phyloP scores from a whole-genome alignment of 2,113 vertebrate genomes.

The Pedionomus torquatus region DNA sequence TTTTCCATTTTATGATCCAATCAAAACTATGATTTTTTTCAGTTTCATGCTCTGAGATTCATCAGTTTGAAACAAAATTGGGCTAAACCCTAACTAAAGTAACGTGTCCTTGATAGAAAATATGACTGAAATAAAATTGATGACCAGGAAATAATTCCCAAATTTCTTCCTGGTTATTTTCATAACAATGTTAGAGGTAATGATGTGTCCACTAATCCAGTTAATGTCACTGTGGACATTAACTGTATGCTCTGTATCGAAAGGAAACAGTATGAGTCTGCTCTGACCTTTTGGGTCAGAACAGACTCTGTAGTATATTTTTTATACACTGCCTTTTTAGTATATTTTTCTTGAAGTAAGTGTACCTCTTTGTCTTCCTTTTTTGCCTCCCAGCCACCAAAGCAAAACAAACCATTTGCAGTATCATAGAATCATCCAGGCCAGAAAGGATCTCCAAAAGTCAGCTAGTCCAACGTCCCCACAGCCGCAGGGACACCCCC shows the following conservation, averaged over 20 bases:
- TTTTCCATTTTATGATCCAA: not conserved
- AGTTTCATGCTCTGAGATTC: not conserved
- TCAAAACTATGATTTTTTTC: not conserved
- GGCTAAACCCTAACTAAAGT: not conserved
- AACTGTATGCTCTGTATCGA: not conserved
- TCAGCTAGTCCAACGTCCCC: too few species aligned
- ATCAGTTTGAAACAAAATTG: not conserved
- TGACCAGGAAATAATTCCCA: not conserved
- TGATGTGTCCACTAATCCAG: not conserved
- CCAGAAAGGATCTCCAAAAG: too few species aligned
- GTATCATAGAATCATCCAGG: too few species aligned
- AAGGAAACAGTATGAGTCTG: not conserved
- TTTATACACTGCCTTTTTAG: not conserved
- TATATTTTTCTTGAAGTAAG: not conserved
- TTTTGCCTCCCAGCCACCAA: fast-evolving
- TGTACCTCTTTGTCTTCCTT: not conserved
- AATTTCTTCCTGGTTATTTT: not conserved
- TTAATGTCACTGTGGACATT: not conserved
- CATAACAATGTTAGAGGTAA: not conserved
- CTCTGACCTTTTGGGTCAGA: not conserved
- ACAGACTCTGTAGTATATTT: too few species aligned
- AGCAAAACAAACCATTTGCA: fast-evolving
- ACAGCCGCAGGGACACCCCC: too few species aligned
- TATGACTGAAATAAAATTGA: not conserved
- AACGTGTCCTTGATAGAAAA: not conserved